A percentile compares a stretch with the other conserved stretches of the same genome.
Conservation (phyloP, 2,113 vertebrate genomes). For the Tachysurus vachellii region DNA sequence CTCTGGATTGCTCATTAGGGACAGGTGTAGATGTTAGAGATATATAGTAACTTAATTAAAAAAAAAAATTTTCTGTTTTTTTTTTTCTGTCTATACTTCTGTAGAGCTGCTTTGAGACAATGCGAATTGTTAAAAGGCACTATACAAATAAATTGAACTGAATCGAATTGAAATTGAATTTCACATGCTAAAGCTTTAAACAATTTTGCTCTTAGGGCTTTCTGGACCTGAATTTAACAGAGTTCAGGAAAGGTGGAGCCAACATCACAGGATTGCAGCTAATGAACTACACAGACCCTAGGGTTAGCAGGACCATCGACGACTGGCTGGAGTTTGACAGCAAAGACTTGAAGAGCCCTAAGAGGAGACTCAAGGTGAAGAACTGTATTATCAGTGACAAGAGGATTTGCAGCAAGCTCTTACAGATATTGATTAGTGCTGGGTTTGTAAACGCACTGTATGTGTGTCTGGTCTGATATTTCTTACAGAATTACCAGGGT, state of each 20-base stretch:
- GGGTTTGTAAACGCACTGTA: background rate
- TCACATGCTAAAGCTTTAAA: background rate
- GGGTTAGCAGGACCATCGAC: constrained; percentile 83
- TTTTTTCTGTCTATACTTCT: too few relatives aligned
- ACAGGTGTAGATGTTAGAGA: too few relatives aligned
- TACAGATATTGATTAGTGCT: constrained; percentile 7
- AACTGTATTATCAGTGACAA: constrained; percentile 3
- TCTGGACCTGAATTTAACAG: constrained; percentile 90
- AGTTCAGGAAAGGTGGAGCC: constrained; percentile 86
- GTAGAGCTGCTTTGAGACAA: too few relatives aligned
- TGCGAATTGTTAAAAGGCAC: too few relatives aligned
- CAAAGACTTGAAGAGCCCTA: constrained; percentile 86
- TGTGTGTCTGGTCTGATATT: background rate
- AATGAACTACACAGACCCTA: constrained; percentile 83
- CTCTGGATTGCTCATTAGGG: too few relatives aligned
- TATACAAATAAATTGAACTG: too few relatives aligned
- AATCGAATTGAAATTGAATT: background rate
- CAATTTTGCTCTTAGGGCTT: constrained; percentile 79
- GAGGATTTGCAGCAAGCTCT: background rate
- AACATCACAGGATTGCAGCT: constrained; percentile 96
- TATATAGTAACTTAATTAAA: too few relatives aligned
- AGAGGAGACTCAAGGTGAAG: constrained; percentile 85
- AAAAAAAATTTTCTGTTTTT: too few relatives aligned
- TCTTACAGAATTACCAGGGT: background rate
- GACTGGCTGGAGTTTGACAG: constrained; percentile 91